Evolutionary conservation across 2,797 vertebrate species (phyloP), one percentile per base, ranked within the genome.

Genomic region (Acrossocheilus wenchowensis): DNA sequence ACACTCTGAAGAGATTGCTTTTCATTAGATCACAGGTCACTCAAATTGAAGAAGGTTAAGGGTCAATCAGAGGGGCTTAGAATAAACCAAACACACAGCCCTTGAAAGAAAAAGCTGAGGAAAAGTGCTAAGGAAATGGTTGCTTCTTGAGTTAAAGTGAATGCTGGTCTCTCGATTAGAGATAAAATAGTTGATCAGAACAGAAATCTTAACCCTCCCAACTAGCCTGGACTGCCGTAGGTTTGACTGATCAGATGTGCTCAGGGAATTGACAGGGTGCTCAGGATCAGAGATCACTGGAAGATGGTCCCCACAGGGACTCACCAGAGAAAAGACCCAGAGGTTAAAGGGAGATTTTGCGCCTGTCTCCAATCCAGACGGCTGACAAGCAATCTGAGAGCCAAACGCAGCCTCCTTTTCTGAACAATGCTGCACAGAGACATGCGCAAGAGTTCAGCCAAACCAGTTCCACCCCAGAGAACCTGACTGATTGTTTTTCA

Each of bases 381-480:
- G 62, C 64, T 88, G 81, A 90, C 84, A 86, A 62, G 74, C 60
- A 69, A 89, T 88, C 84, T 66, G 80, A 85, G 84, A 88, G 68
- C 80, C 79, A 90, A 89, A 85, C 21, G 30, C 39, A 68, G 80
- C 74, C 86, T 85, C 36, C 26, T 89, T 54, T 62, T 90, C 71
- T 84, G 74, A 87, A 85, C 78, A 83, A 23, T 69, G 66, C 82
- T 83, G 88, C 81, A 64, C 79, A 84, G 84, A 90, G 82, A n/a
- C 79, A 80, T 50, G 48, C 54, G 60, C 86, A 80, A 87, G 68
- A 89, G 90, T 89, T 91, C 88, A 91, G 87, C 89, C 87, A 92
- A 91, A 79, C 78, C 73, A 89, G 89, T 87, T 78, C 88, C n/a
- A 68, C 78, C 71, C 68, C 75, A 81, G n/a, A 86, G 9, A 54